A percentile compares a stretch with the other conserved stretches of the same genome.
phyloP scores from a whole-genome alignment of 2,888 invertebrate species.

The Lasioglossum villosulum region DNA sequence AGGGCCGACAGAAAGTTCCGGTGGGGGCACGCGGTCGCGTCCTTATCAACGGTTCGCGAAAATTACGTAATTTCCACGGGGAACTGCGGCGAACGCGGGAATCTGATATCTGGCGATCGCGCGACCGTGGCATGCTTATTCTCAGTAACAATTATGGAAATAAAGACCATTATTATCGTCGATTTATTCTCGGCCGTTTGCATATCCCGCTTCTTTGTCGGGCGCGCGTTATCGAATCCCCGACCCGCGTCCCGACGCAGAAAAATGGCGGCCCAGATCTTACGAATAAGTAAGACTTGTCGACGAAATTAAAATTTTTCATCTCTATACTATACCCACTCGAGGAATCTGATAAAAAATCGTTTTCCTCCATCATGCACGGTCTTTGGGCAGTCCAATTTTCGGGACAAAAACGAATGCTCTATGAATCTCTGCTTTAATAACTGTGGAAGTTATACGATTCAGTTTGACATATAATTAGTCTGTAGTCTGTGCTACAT shows the following conservation, averaged over 20 bases:
- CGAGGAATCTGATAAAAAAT: neutral
- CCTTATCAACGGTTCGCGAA: slow-evolving; percentile 33
- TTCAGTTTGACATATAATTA: neutral
- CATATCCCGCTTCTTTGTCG: neutral
- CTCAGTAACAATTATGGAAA: slow-evolving; percentile 51
- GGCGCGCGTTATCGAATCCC: slow-evolving; percentile 10
- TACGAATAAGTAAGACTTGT: neutral
- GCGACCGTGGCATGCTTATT: slow-evolving; percentile 40
- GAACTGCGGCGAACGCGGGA: slow-evolving; percentile 1
- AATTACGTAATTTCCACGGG: slow-evolving; percentile 29
- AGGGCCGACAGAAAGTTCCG: slow-evolving; percentile 1
- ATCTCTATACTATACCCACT: neutral
- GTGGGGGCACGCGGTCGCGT: no score
- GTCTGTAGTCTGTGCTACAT: no score
- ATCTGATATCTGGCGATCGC: slow-evolving; percentile 19
- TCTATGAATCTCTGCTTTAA: neutral
- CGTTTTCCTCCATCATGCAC: neutral
- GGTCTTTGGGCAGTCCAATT: neutral
- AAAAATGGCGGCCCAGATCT: neutral
- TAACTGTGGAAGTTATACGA: neutral
- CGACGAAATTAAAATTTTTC: neutral
- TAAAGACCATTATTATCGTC: slow-evolving; percentile 47
- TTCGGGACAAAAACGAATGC: neutral
- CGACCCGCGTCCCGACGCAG: neutral
- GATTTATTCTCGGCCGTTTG: slow-evolving; percentile 28